Conservation (phyloP, 1,140 invertebrate species). For the Lethrus apterus region DNA sequence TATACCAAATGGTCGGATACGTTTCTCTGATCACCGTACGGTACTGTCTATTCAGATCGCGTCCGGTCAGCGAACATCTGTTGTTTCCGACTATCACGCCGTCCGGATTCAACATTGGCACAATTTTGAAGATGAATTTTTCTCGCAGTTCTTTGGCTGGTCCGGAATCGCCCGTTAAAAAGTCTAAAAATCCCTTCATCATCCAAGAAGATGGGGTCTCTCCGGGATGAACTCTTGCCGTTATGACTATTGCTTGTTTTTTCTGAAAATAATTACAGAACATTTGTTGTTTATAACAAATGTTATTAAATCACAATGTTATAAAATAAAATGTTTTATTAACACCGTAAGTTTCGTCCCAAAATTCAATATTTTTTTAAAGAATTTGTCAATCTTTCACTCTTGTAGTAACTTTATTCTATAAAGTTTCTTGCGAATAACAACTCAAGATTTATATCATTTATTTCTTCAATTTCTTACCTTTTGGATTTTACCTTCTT, state of each 20-base stretch:
- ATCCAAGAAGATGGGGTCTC: slow-evolving; percentile 94
- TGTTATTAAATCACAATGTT: too few species aligned
- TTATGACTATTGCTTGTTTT: slow-evolving; percentile 78
- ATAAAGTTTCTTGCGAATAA: too few species aligned
- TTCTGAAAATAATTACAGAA: slow-evolving; percentile 50
- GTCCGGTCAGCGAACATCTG: slow-evolving; percentile 78
- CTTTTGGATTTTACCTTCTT: too few species aligned
- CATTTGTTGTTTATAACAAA: too few species aligned
- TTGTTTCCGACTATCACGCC: slow-evolving; percentile 93
- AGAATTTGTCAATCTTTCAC: too few species aligned
- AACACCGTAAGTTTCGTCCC: too few species aligned
- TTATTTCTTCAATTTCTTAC: too few species aligned
- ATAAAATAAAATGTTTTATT: too few species aligned
- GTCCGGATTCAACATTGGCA: slow-evolving; percentile 95
- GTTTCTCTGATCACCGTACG: slow-evolving; percentile 80
- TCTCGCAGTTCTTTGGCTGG: slow-evolving; percentile 77
- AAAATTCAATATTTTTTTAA: too few species aligned
- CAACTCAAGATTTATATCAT: too few species aligned
- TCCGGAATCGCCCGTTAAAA: slow-evolving; percentile 72
- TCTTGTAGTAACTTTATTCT: too few species aligned
- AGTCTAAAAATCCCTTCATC: slow-evolving; percentile 93
- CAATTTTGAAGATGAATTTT: slow-evolving; percentile 91
- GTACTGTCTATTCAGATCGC: slow-evolving; percentile 84
- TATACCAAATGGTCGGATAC: slow-evolving; percentile 91
- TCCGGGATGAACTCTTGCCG: slow-evolving; percentile 89